Conservation (phyloP, 2,797 vertebrate genomes). For the Micropoecilia bifurca region DNA sequence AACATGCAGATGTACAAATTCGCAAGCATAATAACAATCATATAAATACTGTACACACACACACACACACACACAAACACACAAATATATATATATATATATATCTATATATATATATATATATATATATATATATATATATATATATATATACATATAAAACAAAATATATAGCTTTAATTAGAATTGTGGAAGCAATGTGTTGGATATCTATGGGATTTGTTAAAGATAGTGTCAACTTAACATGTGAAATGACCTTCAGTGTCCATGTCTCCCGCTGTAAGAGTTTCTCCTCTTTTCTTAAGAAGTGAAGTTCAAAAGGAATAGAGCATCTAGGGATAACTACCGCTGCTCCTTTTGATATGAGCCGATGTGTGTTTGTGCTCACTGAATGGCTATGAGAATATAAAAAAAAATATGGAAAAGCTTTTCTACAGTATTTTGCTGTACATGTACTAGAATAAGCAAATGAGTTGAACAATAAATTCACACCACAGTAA, state of each 20-base stretch:
- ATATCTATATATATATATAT: no score
- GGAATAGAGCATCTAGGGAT: not conserved
- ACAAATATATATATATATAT: no score
- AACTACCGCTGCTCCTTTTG: not conserved
- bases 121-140: no score
- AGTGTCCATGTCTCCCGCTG: not conserved
- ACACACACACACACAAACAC: no score
- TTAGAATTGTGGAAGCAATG: not conserved
- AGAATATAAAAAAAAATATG: not conserved
- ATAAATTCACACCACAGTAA: not conserved
- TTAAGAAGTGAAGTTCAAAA: slow-evolving; percentile 3
- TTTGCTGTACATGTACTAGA: not conserved
- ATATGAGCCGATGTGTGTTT: slow-evolving; percentile 8
- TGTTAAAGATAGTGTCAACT: not conserved
- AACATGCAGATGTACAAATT: slow-evolving; percentile 15
- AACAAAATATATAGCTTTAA: slow-evolving; percentile 2
- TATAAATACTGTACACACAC: not conserved
- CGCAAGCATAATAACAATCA: slow-evolving; percentile 5
- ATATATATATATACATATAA: no score
- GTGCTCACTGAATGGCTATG: slow-evolving; percentile 4
- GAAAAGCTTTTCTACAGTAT: slow-evolving; percentile 2
- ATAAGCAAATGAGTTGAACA: not conserved
- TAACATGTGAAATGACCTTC: slow-evolving; percentile 1
- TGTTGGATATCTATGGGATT: not conserved
- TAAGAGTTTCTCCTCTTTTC: not conserved